phyloP scores from a whole-genome alignment of 2,797 vertebrate genomes.

The Strix occidentalis region DNA sequence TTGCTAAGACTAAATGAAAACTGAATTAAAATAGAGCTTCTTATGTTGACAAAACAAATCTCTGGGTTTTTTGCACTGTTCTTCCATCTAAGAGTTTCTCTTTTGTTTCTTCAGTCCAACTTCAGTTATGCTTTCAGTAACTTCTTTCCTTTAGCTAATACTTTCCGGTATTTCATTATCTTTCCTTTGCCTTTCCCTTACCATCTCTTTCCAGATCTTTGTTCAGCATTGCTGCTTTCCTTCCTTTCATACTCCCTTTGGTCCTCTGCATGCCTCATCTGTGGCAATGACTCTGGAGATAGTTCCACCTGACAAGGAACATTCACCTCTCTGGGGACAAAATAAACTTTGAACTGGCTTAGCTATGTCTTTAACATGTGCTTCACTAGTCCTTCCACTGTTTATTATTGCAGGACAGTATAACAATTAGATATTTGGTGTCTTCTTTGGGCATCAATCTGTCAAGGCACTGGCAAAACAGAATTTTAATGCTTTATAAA shows the following conservation, averaged over 20 bases:
- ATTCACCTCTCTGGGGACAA: neutral
- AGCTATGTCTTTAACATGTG: neutral
- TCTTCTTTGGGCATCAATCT: neutral
- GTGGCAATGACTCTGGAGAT: neutral
- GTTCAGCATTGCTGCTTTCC: neutral
- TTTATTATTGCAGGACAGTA: neutral
- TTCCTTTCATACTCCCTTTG: neutral
- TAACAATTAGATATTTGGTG: neutral
- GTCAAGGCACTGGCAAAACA: neutral
- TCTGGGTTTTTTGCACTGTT: neutral
- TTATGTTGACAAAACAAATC: neutral
- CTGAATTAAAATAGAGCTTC: neutral
- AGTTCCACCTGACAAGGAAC: neutral
- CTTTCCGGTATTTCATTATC: neutral
- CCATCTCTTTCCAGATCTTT: neutral
- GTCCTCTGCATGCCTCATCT: rapidly evolving
- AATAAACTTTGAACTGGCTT: neutral
- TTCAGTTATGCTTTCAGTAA: neutral
- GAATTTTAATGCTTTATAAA: neutral
- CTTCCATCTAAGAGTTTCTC: neutral
- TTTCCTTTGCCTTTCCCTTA: neutral
- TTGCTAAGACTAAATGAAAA: neutral
- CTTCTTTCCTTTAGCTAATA: neutral
- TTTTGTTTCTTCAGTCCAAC: neutral
- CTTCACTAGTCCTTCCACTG: neutral